Conservation (phyloP, 2,113 vertebrate species). For the Himantopus leucocephalus region DNA sequence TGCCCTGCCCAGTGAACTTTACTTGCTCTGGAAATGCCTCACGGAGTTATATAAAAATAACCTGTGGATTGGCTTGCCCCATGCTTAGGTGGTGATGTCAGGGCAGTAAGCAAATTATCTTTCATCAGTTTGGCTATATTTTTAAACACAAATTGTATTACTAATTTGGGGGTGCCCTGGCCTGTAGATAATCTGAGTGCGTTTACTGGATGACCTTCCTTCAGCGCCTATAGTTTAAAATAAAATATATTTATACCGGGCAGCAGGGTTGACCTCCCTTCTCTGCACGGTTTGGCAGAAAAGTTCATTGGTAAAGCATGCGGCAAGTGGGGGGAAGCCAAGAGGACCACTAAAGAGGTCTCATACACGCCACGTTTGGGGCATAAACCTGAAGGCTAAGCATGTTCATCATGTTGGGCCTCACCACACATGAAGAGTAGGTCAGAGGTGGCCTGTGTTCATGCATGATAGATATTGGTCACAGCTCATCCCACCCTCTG, state of each 20-base stretch:
- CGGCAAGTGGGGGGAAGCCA: not conserved
- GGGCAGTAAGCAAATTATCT: slow-evolving; percentile 47
- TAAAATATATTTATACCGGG: slow-evolving; percentile 53
- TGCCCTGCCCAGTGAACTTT: slow-evolving; percentile 38
- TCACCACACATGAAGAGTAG: rapidly evolving
- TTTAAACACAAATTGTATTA: slow-evolving; percentile 62
- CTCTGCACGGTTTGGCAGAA: not conserved
- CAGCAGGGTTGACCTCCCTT: not conserved
- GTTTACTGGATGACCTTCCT: slow-evolving; percentile 57
- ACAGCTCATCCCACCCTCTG: not conserved
- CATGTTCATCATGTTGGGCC: rapidly evolving
- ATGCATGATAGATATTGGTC: not conserved
- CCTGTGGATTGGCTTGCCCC: slow-evolving; percentile 26
- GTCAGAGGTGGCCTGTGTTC: not conserved
- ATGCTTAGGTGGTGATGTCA: slow-evolving; percentile 58
- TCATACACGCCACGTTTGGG: not conserved
- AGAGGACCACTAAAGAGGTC: not conserved
- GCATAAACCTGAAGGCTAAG: not conserved
- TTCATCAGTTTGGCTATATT: slow-evolving; percentile 64
- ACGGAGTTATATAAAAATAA: slow-evolving; percentile 29
- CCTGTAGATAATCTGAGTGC: slow-evolving; percentile 41
- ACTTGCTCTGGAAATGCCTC: slow-evolving; percentile 55
- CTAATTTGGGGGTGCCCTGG: slow-evolving; percentile 65
- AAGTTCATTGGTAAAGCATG: not conserved
- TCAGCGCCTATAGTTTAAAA: slow-evolving; percentile 50